Conservation (phyloP, 2,113 vertebrate species). For the Coturnix japonica region DNA sequence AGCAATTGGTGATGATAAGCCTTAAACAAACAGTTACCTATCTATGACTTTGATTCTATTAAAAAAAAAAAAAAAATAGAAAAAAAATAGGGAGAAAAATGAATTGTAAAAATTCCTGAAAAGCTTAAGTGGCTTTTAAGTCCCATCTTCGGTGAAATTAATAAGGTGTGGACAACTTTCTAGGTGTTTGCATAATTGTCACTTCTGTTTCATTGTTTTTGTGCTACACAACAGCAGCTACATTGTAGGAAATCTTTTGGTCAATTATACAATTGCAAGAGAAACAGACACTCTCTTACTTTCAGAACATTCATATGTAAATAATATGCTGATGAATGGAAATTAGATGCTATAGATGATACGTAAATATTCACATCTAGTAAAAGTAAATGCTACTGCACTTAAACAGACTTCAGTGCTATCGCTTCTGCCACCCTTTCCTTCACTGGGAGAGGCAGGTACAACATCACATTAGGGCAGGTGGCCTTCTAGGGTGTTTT, state of each 20-base stretch:
- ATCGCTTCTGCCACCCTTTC: neutral
- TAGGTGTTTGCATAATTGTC: conserved; percentile 17
- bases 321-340: conserved; percentile 82
- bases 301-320: conserved; percentile 80
- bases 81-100: neutral
- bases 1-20: neutral
- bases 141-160: neutral
- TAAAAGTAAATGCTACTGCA: conserved; percentile 64
- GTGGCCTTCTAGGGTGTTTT: conserved; percentile 15
- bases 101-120: neutral
- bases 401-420: conserved; percentile 34
- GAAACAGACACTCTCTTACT: conserved; percentile 73
- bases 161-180: neutral
- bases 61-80: neutral
- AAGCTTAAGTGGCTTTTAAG: neutral
- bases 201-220: conserved; percentile 29
- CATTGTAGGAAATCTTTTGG: conserved; percentile 41
- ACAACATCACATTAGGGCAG: conserved; percentile 15
- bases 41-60: neutral
- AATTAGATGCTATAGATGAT: conserved; percentile 79
- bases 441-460: neutral
- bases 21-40: neutral
- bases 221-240: neutral
- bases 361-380: conserved; percentile 63
- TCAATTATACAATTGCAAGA: conserved; percentile 65